Percentiles rank a stretch among this genome's conserved stretches.
Evolutionary conservation across 2,113 vertebrate genomes (phyloP).

Genomic region (Abramis brama): DNA sequence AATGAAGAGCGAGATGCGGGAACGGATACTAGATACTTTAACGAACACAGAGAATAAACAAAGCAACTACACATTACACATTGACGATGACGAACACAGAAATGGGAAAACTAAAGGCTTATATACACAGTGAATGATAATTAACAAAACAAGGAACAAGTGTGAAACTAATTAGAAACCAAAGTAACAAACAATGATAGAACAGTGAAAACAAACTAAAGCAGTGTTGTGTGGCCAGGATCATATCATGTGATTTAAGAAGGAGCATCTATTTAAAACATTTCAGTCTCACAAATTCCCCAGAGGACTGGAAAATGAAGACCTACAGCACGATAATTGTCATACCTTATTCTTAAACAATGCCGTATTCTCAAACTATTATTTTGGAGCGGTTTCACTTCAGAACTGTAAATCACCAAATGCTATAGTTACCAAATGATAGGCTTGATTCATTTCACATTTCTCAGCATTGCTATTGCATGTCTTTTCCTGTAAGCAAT

Average conservation of each 20-base stretch:
- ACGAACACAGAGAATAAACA: too few species aligned
- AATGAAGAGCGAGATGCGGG: too few species aligned
- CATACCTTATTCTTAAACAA: constrained; percentile 32
- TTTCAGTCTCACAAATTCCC: constrained; percentile 1
- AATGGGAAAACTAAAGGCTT: too few species aligned
- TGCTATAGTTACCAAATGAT: constrained; percentile 54
- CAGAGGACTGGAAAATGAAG: constrained; percentile 26
- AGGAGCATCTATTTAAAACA: neutral
- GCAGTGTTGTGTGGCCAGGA: neutral
- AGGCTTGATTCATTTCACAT: constrained; percentile 46
- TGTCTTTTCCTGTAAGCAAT: constrained; percentile 54
- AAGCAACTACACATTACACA: too few species aligned
- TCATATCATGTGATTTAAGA: constrained; percentile 3
- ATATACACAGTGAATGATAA: too few species aligned
- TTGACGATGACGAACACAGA: too few species aligned
- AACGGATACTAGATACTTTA: too few species aligned
- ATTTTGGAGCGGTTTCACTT: constrained; percentile 45
- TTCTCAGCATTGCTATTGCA: constrained; percentile 34
- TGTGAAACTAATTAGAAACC: too few species aligned
- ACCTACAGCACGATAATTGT: constrained; percentile 8
- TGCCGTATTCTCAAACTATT: constrained; percentile 2
- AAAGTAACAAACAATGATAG: too few species aligned
- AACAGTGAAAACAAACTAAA: too few species aligned
- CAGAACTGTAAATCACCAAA: constrained; percentile 43
- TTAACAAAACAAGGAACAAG: too few species aligned